These are phyloP conservation scores for Caenorhabditis sp. DNA, from an alignment of 2,888 invertebrate species.

Conservation along the genomic window DNA sequence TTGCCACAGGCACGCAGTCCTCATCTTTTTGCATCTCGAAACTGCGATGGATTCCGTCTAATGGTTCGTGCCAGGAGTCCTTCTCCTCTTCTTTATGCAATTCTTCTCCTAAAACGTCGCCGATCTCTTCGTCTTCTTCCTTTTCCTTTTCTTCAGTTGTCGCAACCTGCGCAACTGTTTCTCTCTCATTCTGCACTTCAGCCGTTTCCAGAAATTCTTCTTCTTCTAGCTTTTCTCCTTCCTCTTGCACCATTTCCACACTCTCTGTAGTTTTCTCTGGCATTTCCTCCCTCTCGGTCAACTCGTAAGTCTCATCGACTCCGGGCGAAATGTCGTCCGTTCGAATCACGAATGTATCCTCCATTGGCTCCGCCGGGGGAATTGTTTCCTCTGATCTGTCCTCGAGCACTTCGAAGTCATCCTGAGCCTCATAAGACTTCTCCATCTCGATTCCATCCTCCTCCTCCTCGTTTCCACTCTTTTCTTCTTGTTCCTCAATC, in stretches of 20 bases:
- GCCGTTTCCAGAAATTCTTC: too few species aligned
- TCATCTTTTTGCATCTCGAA: constrained; percentile 26
- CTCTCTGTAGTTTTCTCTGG: neutral
- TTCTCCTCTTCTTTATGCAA: neutral
- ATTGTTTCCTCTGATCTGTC: neutral
- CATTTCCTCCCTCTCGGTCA: constrained; percentile 1
- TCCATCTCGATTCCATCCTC: constrained; percentile 1
- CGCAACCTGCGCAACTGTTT: neutral
- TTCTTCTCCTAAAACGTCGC: neutral
- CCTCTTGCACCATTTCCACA: neutral
- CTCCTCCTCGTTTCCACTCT: neutral
- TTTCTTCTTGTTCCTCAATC: neutral
- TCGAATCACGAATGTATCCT: constrained; percentile 16
- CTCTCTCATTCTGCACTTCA: constrained; percentile 37
- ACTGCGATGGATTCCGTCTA: constrained; percentile 25
- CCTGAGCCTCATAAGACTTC: neutral
- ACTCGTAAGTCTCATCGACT: constrained; percentile 5
- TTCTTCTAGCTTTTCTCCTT: neutral
- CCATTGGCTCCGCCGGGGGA: neutral
- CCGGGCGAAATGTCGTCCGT: constrained; percentile 15
- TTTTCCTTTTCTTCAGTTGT: neutral
- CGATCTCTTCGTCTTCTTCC: constrained; percentile 19
- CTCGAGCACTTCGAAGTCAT: constrained; percentile 10
- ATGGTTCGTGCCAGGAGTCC: constrained; percentile 14
- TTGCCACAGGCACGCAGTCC: constrained; percentile 10